These are phyloP conservation scores for Neodiprion fabricii DNA, from an alignment of 1,140 invertebrate genomes.

Conservation along the genomic window DNA sequence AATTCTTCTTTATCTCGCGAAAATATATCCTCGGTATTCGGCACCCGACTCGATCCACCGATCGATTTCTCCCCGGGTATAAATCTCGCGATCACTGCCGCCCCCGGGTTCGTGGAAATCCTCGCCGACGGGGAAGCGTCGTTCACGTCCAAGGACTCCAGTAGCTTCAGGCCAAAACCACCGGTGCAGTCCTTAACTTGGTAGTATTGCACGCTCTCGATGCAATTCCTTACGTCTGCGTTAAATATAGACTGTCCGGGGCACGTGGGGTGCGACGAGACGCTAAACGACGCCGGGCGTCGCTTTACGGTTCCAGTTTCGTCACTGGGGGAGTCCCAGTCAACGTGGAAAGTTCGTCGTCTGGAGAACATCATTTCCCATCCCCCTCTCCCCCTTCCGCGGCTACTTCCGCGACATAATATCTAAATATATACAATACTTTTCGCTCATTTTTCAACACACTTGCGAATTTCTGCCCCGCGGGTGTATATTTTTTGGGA, in stretches of 20 bases:
- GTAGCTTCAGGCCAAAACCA: slow-evolving; percentile 31
- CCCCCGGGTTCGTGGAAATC: no score
- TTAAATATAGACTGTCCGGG: background rate
- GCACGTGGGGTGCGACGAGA: slow-evolving; percentile 21
- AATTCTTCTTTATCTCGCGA: slow-evolving; percentile 9
- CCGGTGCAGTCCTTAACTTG: slow-evolving; percentile 32
- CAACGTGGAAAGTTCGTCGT: slow-evolving; percentile 57
- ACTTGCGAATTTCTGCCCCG: no score
- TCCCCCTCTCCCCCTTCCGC: background rate
- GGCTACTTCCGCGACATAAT: background rate
- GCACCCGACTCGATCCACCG: background rate
- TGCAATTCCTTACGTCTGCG: slow-evolving; percentile 20
- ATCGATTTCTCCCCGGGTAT: slow-evolving; percentile 6
- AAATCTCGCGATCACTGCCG: slow-evolving; percentile 14
- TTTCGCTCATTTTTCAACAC: no score
- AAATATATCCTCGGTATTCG: background rate
- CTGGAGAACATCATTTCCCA: slow-evolving; percentile 29
- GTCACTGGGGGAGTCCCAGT: slow-evolving; percentile 74
- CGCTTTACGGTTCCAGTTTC: slow-evolving; percentile 71
- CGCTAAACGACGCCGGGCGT: slow-evolving; percentile 59
- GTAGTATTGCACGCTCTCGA: slow-evolving; percentile 43
- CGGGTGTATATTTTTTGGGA: no score
- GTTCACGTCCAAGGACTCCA: slow-evolving; percentile 28
- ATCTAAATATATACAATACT: no score
- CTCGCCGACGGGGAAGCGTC: background rate